phyloP scores from a whole-genome alignment of 2,888 invertebrate species.

The Labia minor region DNA sequence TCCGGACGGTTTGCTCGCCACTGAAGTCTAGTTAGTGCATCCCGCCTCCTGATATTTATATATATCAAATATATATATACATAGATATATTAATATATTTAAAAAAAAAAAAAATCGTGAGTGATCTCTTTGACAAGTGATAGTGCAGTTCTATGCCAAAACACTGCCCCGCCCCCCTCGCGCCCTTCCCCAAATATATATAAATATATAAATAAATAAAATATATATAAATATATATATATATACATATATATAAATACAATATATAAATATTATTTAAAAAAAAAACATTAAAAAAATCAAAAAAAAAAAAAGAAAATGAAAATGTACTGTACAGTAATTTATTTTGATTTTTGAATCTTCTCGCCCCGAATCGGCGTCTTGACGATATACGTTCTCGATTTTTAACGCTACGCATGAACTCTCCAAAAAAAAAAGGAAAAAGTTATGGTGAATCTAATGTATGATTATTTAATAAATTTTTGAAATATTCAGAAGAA shows the following conservation, averaged over 20 bases:
- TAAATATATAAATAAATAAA: constrained; percentile 17
- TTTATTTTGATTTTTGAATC: constrained; percentile 24
- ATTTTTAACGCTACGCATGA: constrained; percentile 14
- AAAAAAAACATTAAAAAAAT: not conserved
- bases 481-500: not conserved
- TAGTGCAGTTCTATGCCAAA: not conserved
- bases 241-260: constrained; percentile 15
- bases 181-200: not conserved
- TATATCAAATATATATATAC: not conserved
- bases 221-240: constrained; percentile 15
- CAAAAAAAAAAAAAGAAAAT: constrained; percentile 16
- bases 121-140: constrained; percentile 17
- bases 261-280: constrained; percentile 18
- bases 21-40: constrained; percentile 54
- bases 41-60: constrained; percentile 5
- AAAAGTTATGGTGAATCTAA: constrained; percentile 19
- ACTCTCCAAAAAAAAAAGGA: not conserved
- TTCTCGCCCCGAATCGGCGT: constrained; percentile 9
- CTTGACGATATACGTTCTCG: constrained; percentile 15
- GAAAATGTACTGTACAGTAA: constrained; percentile 25
- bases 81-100: not conserved
- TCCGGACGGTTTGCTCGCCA: constrained; percentile 51
- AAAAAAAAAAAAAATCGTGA: constrained; percentile 1
- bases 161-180: constrained; percentile 14
- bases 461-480: constrained; percentile 14